A percentile compares a stretch with the other conserved stretches of the same genome.
These are phyloP conservation scores for Volucella inanis DNA, from an alignment of 2,888 invertebrate species.

Conservation along the genomic window DNA sequence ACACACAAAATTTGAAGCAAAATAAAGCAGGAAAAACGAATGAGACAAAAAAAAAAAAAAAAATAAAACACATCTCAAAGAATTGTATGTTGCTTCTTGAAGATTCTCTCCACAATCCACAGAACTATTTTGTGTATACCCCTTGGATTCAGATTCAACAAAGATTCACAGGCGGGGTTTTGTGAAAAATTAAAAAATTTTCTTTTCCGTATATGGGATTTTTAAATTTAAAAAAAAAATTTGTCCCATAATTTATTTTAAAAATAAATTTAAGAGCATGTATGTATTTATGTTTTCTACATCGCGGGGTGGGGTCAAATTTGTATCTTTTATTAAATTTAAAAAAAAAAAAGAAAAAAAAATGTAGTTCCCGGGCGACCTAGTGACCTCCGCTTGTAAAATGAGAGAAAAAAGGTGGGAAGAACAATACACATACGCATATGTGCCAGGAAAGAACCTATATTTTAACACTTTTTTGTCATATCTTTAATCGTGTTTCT, in stretches of 20 bases:
- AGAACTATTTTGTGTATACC: conserved; percentile 65
- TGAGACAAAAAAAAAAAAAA: conserved; percentile 12
- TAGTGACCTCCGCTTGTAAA: conserved; percentile 81
- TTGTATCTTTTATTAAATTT: conserved; percentile 7
- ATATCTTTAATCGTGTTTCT: conserved; percentile 34
- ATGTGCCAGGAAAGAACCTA: conserved; percentile 61
- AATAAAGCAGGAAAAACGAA: neutral
- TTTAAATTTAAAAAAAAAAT: conserved; percentile 32
- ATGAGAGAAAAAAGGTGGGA: conserved; percentile 37
- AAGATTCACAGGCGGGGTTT: conserved; percentile 62
- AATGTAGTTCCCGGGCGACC: conserved; percentile 81
- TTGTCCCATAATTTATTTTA: neutral
- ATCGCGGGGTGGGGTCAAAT: conserved; percentile 60
- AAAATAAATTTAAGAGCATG: neutral
- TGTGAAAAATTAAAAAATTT: conserved; percentile 16
- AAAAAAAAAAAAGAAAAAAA: conserved; percentile 21
- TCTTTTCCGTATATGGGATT: neutral
- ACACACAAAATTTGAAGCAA: conserved; percentile 35
- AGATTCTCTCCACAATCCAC: conserved; percentile 68
- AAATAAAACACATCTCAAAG: conserved; percentile 35
- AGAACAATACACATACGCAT: conserved; percentile 65
- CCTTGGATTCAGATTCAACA: conserved; percentile 51
- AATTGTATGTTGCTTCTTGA: conserved; percentile 33
- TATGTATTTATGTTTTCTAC: too few species aligned
- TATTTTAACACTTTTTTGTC: conserved; percentile 63